A percentile compares a stretch with the other conserved stretches of the same genome.
Evolutionary conservation across 2,888 invertebrate species (phyloP).

Genomic region (Oasisia sp.): DNA sequence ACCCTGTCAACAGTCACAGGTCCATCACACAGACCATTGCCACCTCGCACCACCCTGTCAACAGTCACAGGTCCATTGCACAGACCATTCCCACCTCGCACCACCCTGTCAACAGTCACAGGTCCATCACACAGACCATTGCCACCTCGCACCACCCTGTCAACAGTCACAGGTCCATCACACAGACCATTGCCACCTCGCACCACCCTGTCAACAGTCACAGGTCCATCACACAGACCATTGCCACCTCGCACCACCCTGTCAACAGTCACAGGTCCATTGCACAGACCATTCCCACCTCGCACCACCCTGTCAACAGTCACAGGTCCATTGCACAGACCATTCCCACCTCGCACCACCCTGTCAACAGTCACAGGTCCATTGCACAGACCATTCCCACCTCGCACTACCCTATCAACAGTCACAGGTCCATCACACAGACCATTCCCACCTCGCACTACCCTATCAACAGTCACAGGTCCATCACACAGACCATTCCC

Average conservation of each 20-base stretch:
- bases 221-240: constrained; percentile 55
- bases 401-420: constrained; percentile 57
- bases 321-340: constrained; percentile 55
- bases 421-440: constrained; percentile 56
- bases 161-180: constrained; percentile 53
- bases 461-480: constrained; percentile 49
- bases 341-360: constrained; percentile 59
- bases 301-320: constrained; percentile 55
- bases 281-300: constrained; percentile 60
- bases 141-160: constrained; percentile 60
- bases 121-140: constrained; percentile 59
- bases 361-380: constrained; percentile 56
- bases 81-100: constrained; percentile 59
- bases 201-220: constrained; percentile 55
- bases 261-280: constrained; percentile 52
- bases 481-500: constrained; percentile 62
- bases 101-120: constrained; percentile 52
- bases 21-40: constrained; percentile 60
- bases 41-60: constrained; percentile 60
- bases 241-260: constrained; percentile 61
- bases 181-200: constrained; percentile 60
- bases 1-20: constrained; percentile 53
- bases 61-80: constrained; percentile 55
- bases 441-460: constrained; percentile 59
- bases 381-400: constrained; percentile 60